These are phyloP conservation scores for Nannospalax galili DNA, from an alignment of 2,113 vertebrate species.

Conservation along the genomic window DNA sequence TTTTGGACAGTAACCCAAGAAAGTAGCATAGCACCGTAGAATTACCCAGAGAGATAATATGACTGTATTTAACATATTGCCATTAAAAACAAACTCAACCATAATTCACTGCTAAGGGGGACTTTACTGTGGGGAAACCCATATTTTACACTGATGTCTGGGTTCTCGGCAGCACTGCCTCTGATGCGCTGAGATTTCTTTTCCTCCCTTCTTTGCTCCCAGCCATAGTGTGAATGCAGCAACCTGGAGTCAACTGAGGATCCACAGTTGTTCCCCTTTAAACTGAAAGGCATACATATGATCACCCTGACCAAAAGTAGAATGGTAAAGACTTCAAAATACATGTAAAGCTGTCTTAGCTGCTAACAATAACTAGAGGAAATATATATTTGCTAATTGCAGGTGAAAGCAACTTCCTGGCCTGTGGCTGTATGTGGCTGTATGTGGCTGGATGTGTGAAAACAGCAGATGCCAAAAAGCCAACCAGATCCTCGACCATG, in stretches of 20 bases:
- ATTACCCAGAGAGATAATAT: conserved; percentile 48
- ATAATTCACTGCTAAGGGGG: conserved; percentile 16
- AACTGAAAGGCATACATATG: neutral
- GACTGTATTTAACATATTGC: conserved; percentile 36
- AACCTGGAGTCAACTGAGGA: neutral
- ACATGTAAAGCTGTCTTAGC: neutral
- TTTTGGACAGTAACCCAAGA: conserved; percentile 56
- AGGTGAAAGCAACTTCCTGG: neutral
- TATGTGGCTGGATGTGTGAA: too few relatives aligned
- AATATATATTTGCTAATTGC: neutral
- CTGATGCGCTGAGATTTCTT: neutral
- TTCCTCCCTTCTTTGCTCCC: neutral
- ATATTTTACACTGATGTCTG: conserved; percentile 36
- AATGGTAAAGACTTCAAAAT: neutral
- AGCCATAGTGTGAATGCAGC: neutral
- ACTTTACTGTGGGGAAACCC: conserved; percentile 30
- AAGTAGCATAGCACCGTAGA: conserved; percentile 3
- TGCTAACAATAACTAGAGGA: neutral
- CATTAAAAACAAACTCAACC: conserved; percentile 62
- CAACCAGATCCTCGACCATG: too few relatives aligned
- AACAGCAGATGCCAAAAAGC: too few relatives aligned
- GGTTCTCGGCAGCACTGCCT: neutral
- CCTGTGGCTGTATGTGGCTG: too few relatives aligned
- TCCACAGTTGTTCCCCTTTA: neutral
- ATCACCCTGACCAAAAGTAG: neutral